Percentiles rank a stretch among this genome's conserved stretches.
Conservation (phyloP, 2,888 invertebrate genomes). For the Acleris holmiana region DNA sequence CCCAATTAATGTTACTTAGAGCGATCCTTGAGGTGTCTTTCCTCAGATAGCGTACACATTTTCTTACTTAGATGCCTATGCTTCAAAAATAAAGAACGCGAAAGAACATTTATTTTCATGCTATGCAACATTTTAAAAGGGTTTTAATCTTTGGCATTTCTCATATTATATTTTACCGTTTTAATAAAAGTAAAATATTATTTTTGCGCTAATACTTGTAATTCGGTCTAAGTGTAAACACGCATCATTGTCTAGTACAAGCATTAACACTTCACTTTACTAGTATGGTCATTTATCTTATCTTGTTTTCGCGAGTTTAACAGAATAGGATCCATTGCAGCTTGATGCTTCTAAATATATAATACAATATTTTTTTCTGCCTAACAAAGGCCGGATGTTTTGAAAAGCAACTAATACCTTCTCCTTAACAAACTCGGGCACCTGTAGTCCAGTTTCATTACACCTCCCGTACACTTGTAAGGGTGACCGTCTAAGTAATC, state of each 20-base stretch:
- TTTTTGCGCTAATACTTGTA: too few relatives aligned
- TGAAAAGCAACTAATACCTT: constrained; percentile 36
- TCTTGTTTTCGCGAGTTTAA: too few relatives aligned
- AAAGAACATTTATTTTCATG: constrained; percentile 59
- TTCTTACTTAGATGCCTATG: constrained; percentile 78
- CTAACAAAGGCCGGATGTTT: constrained; percentile 37
- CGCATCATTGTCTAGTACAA: too few relatives aligned
- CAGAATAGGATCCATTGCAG: not conserved
- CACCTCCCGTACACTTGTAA: constrained; percentile 40
- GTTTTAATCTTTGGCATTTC: constrained; percentile 37
- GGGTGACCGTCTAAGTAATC: constrained; percentile 51
- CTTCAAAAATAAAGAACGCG: constrained; percentile 53
- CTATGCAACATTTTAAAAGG: constrained; percentile 42
- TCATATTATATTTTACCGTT: not conserved
- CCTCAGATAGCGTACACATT: constrained; percentile 74
- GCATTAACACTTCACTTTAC: too few relatives aligned
- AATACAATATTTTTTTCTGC: constrained; percentile 17
- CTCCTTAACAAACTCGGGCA: constrained; percentile 42
- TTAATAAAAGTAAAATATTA: not conserved
- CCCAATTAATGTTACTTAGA: constrained; percentile 83
- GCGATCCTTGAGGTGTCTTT: constrained; percentile 68
- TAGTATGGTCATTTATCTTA: too few relatives aligned
- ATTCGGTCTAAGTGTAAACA: too few relatives aligned
- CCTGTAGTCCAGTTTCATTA: constrained; percentile 46
- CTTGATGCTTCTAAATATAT: not conserved